phyloP scores from a whole-genome alignment of 2,113 vertebrate genomes.

The Emydocephalus ijimae region DNA sequence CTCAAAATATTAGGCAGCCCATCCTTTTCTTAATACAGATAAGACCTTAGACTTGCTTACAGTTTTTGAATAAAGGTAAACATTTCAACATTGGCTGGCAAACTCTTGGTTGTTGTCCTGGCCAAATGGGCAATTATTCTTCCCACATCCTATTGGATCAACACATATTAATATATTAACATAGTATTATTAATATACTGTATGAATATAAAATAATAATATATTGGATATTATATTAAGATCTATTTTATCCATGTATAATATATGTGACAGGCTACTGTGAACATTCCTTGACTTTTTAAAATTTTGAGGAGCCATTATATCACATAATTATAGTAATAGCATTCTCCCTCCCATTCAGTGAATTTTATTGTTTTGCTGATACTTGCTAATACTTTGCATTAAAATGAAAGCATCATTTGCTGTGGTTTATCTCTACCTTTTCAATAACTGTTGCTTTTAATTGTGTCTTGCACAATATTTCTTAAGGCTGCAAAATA shows the following conservation, averaged over 20 bases:
- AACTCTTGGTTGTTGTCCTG: neutral
- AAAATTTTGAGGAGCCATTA: constrained; percentile 30
- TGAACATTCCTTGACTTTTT: constrained; percentile 29
- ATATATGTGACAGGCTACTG: neutral
- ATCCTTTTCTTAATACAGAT: neutral
- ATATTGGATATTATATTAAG: neutral
- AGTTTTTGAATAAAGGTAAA: neutral
- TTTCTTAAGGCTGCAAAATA: neutral
- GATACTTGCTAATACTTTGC: constrained; percentile 33
- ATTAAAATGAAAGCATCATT: constrained; percentile 35
- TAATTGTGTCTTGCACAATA: constrained; percentile 10
- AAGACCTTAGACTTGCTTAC: neutral
- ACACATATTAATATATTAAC: neutral
- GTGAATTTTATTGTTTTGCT: constrained; percentile 37
- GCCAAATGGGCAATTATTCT: neutral
- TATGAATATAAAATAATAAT: neutral
- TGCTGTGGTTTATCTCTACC: neutral
- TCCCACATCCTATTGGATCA: neutral
- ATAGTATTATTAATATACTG: neutral
- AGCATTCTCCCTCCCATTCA: neutral
- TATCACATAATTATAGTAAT: constrained; percentile 20
- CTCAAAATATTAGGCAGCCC: neutral
- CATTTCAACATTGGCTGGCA: neutral
- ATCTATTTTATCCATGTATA: constrained; percentile 34
- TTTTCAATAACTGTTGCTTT: constrained; percentile 14